A percentile compares a stretch with the other conserved stretches of the same genome.
Evolutionary conservation across 2,113 vertebrate species (phyloP).

Genomic region (Sebastes fasciatus): DNA sequence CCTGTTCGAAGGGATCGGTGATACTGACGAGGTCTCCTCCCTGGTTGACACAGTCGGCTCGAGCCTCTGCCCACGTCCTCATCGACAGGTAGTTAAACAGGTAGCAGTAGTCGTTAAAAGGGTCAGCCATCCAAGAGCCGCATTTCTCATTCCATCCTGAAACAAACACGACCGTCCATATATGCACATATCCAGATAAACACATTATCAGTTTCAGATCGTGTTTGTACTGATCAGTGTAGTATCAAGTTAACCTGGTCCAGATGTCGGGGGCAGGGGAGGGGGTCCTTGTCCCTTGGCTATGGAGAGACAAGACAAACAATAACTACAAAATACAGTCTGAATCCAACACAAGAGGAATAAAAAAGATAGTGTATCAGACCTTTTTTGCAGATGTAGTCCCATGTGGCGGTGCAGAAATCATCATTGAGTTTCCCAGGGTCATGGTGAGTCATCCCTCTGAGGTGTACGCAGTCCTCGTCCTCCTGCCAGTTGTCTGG

Average conservation of each 20-base stretch:
- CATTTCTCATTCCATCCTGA: constrained; percentile 85
- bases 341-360: background rate
- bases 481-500: constrained; percentile 81
- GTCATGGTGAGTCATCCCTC: constrained; percentile 33
- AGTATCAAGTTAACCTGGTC: constrained; percentile 75
- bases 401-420: constrained; percentile 64
- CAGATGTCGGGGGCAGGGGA: constrained; percentile 81
- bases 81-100: constrained; percentile 78
- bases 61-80: constrained; percentile 83
- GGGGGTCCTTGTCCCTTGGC: constrained; percentile 83
- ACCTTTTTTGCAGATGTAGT: constrained; percentile 86
- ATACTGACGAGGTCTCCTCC: constrained; percentile 84
- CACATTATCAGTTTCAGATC: background rate
- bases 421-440: constrained; percentile 80
- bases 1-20: constrained; percentile 82
- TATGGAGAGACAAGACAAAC: constrained; percentile 30
- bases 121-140: constrained; percentile 80
- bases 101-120: constrained; percentile 86
- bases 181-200: background rate
- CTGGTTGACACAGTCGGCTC: constrained; percentile 83
- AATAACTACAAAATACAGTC: background rate
- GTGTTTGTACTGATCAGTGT: background rate
- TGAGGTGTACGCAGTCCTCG: constrained; percentile 82
- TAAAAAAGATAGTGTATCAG: rapidly evolving
- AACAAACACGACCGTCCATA: background rate